phyloP scores from a whole-genome alignment of 1,140 invertebrate species.

The Trypoxylus dichotomus region DNA sequence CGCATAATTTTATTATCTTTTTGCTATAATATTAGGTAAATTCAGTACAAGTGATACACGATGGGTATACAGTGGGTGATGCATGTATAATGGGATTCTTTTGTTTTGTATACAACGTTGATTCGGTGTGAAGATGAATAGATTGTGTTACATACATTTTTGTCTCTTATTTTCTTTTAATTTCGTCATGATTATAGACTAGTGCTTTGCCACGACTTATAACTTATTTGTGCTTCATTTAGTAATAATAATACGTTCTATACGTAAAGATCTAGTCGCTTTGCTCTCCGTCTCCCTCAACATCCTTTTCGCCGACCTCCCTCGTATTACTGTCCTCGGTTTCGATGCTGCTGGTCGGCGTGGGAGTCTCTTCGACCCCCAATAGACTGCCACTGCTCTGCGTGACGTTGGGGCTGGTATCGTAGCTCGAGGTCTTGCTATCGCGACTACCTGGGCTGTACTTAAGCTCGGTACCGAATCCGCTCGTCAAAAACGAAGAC shows the following conservation, averaged over 20 bases:
- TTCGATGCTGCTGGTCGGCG: slow-evolving; percentile 63
- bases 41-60: neutral
- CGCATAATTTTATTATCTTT: neutral
- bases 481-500: slow-evolving; percentile 41
- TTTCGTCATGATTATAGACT: neutral
- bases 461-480: slow-evolving; percentile 43
- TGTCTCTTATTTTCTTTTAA: neutral
- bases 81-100: neutral
- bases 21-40: neutral
- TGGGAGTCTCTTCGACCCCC: slow-evolving; percentile 57
- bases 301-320: slow-evolving; percentile 60
- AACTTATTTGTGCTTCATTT: slow-evolving; percentile 6
- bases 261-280: slow-evolving; percentile 54
- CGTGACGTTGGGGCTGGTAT: slow-evolving; percentile 35
- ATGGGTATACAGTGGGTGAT: neutral
- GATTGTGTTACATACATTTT: neutral
- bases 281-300: slow-evolving; percentile 63
- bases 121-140: no score
- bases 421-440: slow-evolving; percentile 35
- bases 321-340: slow-evolving; percentile 60
- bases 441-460: slow-evolving; percentile 42
- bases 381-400: slow-evolving; percentile 40
- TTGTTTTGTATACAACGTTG: neutral
- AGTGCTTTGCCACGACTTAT: slow-evolving; percentile 2
- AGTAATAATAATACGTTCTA: neutral